Base-by-base conservation (phyloP, 2,888 invertebrate genomes). In the Rotaria magnacalcarata region DNA sequence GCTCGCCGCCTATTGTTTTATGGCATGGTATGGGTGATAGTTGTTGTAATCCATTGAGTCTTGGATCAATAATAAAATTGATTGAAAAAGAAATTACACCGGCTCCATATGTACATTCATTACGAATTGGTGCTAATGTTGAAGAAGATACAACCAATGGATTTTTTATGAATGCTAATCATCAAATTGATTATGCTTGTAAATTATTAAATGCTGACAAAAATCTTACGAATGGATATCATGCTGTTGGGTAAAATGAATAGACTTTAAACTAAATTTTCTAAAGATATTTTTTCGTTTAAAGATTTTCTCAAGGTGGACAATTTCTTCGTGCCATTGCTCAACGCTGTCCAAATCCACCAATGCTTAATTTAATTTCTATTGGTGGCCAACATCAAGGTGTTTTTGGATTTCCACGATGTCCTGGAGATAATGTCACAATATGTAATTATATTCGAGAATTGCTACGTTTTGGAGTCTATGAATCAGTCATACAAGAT, bases 1-100 rank as follows among this genome's bases (percentile, higher is more conserved):
- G 47, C 4, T 80, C 80, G 47, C 80, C 85, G 19, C 95, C 96
- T 0, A 93, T 96, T 86, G 95, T 96, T 34, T 90, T 96, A 87
- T 96, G 96, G 96, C 96, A 97, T 93, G 96, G 96, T 92, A 96
- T 97, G 96, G 96, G 80, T 87, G 98, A 99, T 90, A 95, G 95
- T 88, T 96, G 97, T 91, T 97, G 97, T 90, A 94, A 95, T 88
- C 94, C 95, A n/a, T 93, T 95, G 89, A 96, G 96, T 89, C 92
- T 99, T 89, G 97, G 96, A 0, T 91, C 93, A 56, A 93, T 99
- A 85, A 94, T 94, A 90, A 91, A 92, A 27, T 92, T 95, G 84
- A 92, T 99, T 54, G 93, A 95, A 90, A 34, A 43, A 27, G 87
- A 94, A 60, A 92, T 96, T 84, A 94, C 94, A 0, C 80, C 80